Evolutionary conservation across 1,140 invertebrate genomes (phyloP).

Genomic region (Diuraphis noxia): DNA sequence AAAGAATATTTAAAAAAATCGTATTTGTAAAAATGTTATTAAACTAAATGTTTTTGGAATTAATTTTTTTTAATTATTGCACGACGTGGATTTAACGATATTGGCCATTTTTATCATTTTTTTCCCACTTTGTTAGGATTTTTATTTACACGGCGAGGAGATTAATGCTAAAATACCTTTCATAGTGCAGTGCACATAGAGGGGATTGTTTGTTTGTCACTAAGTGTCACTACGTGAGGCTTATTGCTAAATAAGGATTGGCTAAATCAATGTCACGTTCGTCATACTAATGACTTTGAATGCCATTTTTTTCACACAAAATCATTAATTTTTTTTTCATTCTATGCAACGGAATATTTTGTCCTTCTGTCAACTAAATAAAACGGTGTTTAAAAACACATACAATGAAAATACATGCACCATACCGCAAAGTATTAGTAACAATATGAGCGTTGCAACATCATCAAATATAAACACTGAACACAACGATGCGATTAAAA

Average conservation of each 20-base stretch:
- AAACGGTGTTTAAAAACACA: conserved; percentile 5
- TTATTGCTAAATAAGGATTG: conserved; percentile 6
- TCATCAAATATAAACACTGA: too few relatives aligned
- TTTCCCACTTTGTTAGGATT: not conserved
- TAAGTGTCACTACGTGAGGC: conserved; percentile 37
- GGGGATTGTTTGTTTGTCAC: conserved; percentile 15
- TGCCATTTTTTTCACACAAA: conserved; percentile 15
- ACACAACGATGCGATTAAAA: too few relatives aligned
- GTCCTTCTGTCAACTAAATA: not conserved
- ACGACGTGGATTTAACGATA: not conserved
- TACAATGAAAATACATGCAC: not conserved
- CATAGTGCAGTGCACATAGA: not conserved
- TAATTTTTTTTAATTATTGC: conserved; percentile 34
- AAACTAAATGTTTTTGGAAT: conserved; percentile 22
- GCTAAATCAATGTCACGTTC: conserved; percentile 29
- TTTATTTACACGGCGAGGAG: not conserved
- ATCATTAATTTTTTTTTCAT: conserved; percentile 9
- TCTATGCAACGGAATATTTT: not conserved
- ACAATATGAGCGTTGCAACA: too few relatives aligned
- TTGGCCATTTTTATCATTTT: not conserved
- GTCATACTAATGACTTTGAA: conserved; percentile 26
- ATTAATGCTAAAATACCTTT: conserved; percentile 30
- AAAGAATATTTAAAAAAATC: conserved; percentile 17
- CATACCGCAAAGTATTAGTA: too few relatives aligned
- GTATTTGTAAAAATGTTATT: conserved; percentile 9